These are phyloP conservation scores for Sarcophaga variegata DNA, from an alignment of 2,888 invertebrate species.

Conservation along the genomic window DNA sequence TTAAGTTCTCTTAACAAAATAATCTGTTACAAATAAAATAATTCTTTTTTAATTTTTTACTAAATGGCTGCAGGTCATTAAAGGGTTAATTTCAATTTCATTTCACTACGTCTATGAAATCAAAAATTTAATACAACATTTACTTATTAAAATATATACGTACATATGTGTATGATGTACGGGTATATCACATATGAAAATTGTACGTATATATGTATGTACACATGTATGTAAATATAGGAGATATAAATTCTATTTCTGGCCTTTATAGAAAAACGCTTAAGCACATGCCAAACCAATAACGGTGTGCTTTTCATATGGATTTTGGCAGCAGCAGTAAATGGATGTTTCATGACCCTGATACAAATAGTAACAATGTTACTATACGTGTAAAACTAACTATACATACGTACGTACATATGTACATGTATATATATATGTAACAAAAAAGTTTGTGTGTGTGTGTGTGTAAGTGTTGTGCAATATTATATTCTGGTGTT, in stretches of 20 bases:
- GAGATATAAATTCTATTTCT: not conserved
- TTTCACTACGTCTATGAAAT: conserved; percentile 21
- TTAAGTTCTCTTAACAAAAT: too few relatives aligned
- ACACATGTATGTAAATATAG: not conserved
- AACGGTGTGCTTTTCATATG: not conserved
- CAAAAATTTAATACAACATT: conserved; percentile 8
- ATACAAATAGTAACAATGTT: conserved; percentile 6
- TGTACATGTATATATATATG: not conserved
- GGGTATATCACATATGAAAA: not conserved
- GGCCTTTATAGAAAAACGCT: conserved; percentile 12
- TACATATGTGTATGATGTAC: not conserved
- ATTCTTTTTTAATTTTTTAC: too few relatives aligned
- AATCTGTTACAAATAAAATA: too few relatives aligned
- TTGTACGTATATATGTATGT: not conserved
- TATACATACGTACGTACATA: not conserved
- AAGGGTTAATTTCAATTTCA: not conserved
- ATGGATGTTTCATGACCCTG: conserved; percentile 42
- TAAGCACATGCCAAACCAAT: conserved; percentile 25
- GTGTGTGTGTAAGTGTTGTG: not conserved
- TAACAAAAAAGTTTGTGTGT: too few relatives aligned
- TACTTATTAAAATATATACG: conserved; percentile 21
- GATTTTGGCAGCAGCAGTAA: not conserved
- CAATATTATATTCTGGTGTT: not conserved
- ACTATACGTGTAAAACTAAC: not conserved
- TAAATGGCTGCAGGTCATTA: not conserved